These are phyloP conservation scores for Smutsia gigantea DNA, from an alignment of 2,797 vertebrate species.

Conservation along the genomic window DNA sequence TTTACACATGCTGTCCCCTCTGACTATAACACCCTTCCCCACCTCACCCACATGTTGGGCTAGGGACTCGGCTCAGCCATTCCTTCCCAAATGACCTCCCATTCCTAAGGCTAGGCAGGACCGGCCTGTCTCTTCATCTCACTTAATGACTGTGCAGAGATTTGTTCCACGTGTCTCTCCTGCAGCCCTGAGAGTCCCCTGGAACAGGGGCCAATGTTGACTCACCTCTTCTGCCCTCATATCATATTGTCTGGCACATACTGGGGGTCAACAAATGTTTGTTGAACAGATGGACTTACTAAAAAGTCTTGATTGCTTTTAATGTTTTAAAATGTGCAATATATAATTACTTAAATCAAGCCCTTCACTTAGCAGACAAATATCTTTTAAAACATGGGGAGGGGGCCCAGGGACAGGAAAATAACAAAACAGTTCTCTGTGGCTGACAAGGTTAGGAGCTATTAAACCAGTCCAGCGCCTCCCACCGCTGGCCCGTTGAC, in stretches of 20 bases:
- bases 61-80: not conserved
- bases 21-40: too few species aligned
- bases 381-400: not conserved
- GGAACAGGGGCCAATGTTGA: fast-evolving
- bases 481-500: fast-evolving
- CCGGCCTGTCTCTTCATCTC: fast-evolving
- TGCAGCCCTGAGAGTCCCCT: fast-evolving
- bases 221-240: fast-evolving
- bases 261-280: not conserved
- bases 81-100: not conserved
- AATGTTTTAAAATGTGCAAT: not conserved
- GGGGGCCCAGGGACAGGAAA: not conserved
- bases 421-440: fast-evolving
- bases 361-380: not conserved
- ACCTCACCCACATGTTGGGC: not conserved
- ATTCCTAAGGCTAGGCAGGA: not conserved
- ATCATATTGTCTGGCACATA: fast-evolving
- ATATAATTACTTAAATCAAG: not conserved
- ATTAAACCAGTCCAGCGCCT: fast-evolving
- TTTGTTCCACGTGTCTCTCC: fast-evolving
- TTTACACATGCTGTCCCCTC: not conserved
- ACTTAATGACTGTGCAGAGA: fast-evolving
- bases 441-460: not conserved
- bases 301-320: not conserved
- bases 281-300: not conserved